Percentiles rank a stretch among this genome's conserved stretches.
Conservation (phyloP, 2,113 vertebrate species). For the Tursiops truncatus region DNA sequence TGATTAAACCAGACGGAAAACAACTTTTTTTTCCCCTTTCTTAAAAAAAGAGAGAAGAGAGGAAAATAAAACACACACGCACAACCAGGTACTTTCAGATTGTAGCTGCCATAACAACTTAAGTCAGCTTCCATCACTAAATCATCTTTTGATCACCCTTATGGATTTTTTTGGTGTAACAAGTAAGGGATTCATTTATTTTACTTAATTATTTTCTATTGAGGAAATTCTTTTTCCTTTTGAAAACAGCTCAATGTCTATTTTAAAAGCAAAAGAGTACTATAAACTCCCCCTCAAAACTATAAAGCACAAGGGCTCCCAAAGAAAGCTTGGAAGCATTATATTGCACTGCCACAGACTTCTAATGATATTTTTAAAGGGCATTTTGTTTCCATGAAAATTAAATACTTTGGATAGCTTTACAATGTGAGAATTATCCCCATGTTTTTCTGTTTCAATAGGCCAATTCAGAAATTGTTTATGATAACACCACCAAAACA, state of each 20-base stretch:
- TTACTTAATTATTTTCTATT: slow-evolving; percentile 70
- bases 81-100: slow-evolving; percentile 66
- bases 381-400: slow-evolving; percentile 74
- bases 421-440: slow-evolving; percentile 60
- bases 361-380: slow-evolving; percentile 77
- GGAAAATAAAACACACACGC: slow-evolving; percentile 1
- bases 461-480: slow-evolving; percentile 73
- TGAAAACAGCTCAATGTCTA: slow-evolving; percentile 55
- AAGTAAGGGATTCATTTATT: slow-evolving; percentile 57
- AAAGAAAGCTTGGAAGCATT: slow-evolving; percentile 74
- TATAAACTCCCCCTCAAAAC: slow-evolving; percentile 69
- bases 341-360: slow-evolving; percentile 56
- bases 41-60: not conserved
- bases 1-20: slow-evolving; percentile 80
- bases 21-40: slow-evolving; percentile 17
- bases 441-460: slow-evolving; percentile 68
- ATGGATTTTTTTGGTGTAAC: slow-evolving; percentile 37
- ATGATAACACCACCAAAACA: slow-evolving; percentile 69
- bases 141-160: slow-evolving; percentile 70
- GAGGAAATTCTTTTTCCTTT: slow-evolving; percentile 46
- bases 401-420: slow-evolving; percentile 79
- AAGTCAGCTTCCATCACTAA: slow-evolving; percentile 72
- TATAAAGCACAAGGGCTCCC: slow-evolving; percentile 73
- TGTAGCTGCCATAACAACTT: slow-evolving; percentile 82
- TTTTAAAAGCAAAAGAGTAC: slow-evolving; percentile 65